Conservation (phyloP, 2,888 invertebrate species). For the Drosophila tanythrix region DNA sequence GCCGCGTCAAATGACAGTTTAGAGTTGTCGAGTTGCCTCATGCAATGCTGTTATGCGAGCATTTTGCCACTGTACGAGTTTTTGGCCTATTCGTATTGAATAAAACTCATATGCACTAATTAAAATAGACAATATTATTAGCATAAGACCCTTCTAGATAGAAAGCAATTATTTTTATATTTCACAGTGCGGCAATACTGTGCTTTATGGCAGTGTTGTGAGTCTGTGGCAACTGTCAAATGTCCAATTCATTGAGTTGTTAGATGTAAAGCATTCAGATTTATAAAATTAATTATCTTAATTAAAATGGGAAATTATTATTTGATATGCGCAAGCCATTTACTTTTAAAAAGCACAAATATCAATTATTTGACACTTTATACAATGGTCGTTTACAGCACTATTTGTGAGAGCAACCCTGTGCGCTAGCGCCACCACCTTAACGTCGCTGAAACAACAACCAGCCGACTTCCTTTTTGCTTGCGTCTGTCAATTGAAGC, state of each 20-base stretch:
- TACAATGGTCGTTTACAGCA: constrained; percentile 2
- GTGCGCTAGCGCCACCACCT: constrained; percentile 56
- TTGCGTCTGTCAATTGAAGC: constrained; percentile 81
- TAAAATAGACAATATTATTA: not conserved
- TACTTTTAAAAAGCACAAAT: not conserved
- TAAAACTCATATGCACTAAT: not conserved
- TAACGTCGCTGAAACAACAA: constrained; percentile 39
- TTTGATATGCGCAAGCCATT: not conserved
- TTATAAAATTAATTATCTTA: not conserved
- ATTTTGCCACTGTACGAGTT: not conserved
- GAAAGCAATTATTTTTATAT: not conserved
- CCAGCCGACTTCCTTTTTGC: constrained; percentile 77
- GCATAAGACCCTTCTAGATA: not conserved
- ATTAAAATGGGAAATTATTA: not conserved
- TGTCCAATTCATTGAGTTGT: not conserved
- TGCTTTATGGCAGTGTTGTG: constrained; percentile 2
- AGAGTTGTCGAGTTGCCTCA: constrained; percentile 45
- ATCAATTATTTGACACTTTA: not conserved
- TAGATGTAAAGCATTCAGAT: no score
- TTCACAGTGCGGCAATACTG: constrained; percentile 17
- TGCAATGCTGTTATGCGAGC: not conserved
- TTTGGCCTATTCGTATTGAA: not conserved
- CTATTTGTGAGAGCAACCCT: constrained; percentile 35
- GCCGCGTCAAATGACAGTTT: constrained; percentile 62
- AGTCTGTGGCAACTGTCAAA: constrained; percentile 26